Evolutionary conservation across 2,113 vertebrate species (phyloP).

Genomic region (Nyctereutes procyonoides): DNA sequence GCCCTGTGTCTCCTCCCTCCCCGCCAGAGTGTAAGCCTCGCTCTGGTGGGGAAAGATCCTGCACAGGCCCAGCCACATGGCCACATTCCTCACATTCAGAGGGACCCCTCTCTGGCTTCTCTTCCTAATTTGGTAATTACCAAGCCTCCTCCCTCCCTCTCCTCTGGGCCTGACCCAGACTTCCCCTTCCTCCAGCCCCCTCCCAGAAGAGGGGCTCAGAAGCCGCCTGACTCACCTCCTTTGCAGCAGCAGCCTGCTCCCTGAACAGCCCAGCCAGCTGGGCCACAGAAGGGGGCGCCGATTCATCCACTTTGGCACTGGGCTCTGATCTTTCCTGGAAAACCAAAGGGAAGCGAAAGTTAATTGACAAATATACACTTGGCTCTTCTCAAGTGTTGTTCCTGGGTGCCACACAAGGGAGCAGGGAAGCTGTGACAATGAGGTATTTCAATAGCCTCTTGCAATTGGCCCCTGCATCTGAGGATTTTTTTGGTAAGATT

Average conservation of each 20-base stretch:
- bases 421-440: background rate
- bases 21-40: background rate
- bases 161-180: background rate
- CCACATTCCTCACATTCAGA: slow-evolving; percentile 55
- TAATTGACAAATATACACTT: fast-evolving
- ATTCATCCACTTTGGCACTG: slow-evolving; percentile 81
- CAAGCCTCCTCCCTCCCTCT: background rate
- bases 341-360: slow-evolving; percentile 39
- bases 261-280: slow-evolving; percentile 88
- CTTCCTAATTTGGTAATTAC: slow-evolving; percentile 69
- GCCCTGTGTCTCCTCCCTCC: background rate
- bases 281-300: slow-evolving; percentile 85
- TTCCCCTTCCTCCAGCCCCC: slow-evolving; percentile 12
- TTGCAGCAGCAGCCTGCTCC: slow-evolving; percentile 85
- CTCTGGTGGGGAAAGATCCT: background rate
- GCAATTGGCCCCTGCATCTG: background rate
- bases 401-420: fast-evolving
- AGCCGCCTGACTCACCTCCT: slow-evolving; percentile 85
- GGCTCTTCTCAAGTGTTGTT: fast-evolving
- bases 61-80: background rate
- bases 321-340: slow-evolving; percentile 85
- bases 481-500: too few species aligned
- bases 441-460: background rate
- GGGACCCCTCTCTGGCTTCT: slow-evolving; percentile 58
- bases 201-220: background rate